phyloP scores from a whole-genome alignment of 2,113 vertebrate genomes.

The Verasper variegatus region DNA sequence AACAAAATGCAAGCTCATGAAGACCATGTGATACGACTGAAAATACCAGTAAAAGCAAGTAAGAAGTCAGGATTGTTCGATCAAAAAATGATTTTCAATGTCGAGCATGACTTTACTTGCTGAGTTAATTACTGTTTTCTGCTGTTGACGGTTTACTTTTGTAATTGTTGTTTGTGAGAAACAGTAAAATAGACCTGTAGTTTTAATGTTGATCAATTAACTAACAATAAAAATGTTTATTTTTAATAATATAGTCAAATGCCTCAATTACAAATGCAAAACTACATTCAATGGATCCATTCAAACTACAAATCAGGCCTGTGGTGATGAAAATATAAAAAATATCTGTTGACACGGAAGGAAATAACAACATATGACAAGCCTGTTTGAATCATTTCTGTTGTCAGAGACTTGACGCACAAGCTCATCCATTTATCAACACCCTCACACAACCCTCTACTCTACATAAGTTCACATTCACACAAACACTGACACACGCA shows the following conservation, averaged over 20 bases:
- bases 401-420: not conserved
- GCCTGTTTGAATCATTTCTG: slow-evolving; percentile 16
- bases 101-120: not conserved
- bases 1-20: no score
- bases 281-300: no score
- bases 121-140: not conserved
- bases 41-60: not conserved
- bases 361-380: not conserved
- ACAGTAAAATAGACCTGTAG: not conserved
- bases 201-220: not conserved
- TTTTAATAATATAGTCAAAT: not conserved
- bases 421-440: not conserved
- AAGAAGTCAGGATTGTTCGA: not conserved
- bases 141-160: not conserved
- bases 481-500: not conserved
- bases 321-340: not conserved
- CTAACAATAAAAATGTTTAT: not conserved
- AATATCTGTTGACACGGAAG: not conserved
- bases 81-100: not conserved
- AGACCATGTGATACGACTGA: no score
- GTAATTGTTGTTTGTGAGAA: not conserved
- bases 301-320: not conserved
- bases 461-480: not conserved
- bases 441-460: not conserved
- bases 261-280: no score